Base-by-base conservation (phyloP, 1,140 invertebrate species). In the Ctenoplectra terminalis region DNA sequence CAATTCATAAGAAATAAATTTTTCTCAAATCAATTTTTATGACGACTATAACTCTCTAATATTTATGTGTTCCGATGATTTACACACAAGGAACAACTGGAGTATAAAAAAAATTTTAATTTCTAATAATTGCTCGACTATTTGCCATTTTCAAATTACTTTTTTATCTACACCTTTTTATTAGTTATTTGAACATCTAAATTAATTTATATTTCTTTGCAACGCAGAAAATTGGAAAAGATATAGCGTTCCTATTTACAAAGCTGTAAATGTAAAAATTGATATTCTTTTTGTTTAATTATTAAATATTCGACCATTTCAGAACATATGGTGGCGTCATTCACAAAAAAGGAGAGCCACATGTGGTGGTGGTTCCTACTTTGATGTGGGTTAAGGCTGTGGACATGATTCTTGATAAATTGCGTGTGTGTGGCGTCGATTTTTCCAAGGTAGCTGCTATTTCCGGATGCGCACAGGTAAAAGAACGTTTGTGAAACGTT, bases 351-450 rank as follows among this genome's bases (percentile, higher is more conserved):
- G 95, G 94, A 23, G 94, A 95, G 89, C 90, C 93, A 1, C 87
- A 91, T 69, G 94, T 95, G n/a, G 96, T 98, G 58, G 96, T 96
- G 64, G 96, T 96, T 5, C 98, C 98, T 0, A 96, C 97, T 0
- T 92, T 98, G 4, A 98, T 99, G 96, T 99, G 98, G 98, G 96
- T 99, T 0, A 98, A 99, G 94, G 98, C 98, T 0, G 90, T 99
- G 34, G 99, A 99, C 90, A 96, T 99, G 92, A 94, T 99, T 0
- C 94, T 99, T 90, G 97, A 99, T 89, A 95, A 96, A 86, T 94
- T 99, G 23, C 95, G 97, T 61, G 95, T 97, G 13, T 95, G 95
- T 70, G 97, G 97, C 29, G 96, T 97, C 17, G 97, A 98, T 92
- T 98, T 99, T 88, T 95, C 95, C 40, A 96, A 95, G 86, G 96